Evolutionary conservation across 2,113 vertebrate genomes (phyloP), one percentile per base, ranked within the genome.

Genomic region (Xerus inauris): DNA sequence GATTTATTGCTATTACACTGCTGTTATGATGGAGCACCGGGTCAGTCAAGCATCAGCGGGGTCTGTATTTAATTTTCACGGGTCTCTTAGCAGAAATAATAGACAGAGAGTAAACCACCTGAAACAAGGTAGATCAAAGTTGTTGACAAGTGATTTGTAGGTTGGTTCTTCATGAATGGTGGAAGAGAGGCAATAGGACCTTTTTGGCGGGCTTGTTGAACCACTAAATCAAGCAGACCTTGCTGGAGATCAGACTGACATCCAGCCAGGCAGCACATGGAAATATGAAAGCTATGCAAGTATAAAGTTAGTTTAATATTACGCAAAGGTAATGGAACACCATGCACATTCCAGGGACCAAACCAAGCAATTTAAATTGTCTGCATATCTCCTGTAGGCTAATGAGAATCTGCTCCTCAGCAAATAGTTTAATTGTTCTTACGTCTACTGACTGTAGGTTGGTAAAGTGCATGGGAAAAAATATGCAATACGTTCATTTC

Each of bases 1-100:
- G 99, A 99, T 99, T 99, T 99, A 99, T 99, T 99, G 99, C 99
- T 98, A 98, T 99, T 98, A 98, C 98, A 97, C 96, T 97, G 97
- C 98, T 75, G 98, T 98, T 99, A 98, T 99, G 99, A 99, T 98
- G 98, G 99, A 99, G 99, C 98, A 95, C 98, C 2, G 93, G 98
- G 99, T 99, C 99, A 99, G 98, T 99, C 98, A 98, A 98, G 99
- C 99, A 98, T 97, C 98, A 98, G 98, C 94, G 75, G 98, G 98
- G 98, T 98, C 98, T 99, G 98, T 98, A 98, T 99, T 99, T 99
- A 98, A 99, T 99, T 99, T 99, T 98, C 99, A 99, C 94, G 98
- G 99, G 98, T 98, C 98, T 98, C 97, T 98, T 99, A 98, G 97
- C 98, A 99, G 98, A 98, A 98, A 98, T 99, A 99, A 99, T 99